Percentiles rank a stretch among this genome's conserved stretches.
Conservation (phyloP, 2,113 vertebrate genomes). For the Tetrao urogallus region DNA sequence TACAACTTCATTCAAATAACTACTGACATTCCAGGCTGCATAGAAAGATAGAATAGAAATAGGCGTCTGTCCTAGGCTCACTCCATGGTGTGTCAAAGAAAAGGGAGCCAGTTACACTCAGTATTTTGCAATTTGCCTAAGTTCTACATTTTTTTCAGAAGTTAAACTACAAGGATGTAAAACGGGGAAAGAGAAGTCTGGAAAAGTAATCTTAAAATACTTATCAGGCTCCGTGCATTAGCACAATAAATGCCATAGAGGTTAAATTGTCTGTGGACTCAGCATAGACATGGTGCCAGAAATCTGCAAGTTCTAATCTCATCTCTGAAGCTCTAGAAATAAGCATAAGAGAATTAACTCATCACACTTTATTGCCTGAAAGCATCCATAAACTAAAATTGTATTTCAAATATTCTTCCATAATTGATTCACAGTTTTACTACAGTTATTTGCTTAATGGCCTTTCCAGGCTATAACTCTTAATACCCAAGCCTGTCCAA, state of each 20-base stretch:
- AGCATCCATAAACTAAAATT: conserved; percentile 72
- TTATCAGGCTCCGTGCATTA: conserved; percentile 1
- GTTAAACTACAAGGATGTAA: conserved; percentile 28
- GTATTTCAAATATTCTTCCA: conserved; percentile 62
- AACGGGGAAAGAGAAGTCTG: conserved; percentile 3
- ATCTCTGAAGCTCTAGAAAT: conserved; percentile 70
- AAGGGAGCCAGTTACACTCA: conserved; percentile 43
- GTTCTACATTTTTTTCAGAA: conserved; percentile 47
- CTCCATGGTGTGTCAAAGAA: neutral
- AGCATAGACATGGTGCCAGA: conserved; percentile 25
- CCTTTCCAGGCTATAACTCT: conserved; percentile 50
- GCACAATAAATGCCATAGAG: neutral
- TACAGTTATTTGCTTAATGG: conserved; percentile 65
- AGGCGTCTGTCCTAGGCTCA: neutral
- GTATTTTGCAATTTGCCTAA: conserved; percentile 63
- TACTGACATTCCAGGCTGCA: neutral
- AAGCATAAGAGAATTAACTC: conserved; percentile 72
- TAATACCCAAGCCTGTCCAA: conserved; percentile 17
- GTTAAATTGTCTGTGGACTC: conserved; percentile 32
- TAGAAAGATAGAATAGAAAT: neutral
- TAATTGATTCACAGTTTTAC: conserved; percentile 63
- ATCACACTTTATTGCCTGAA: conserved; percentile 72
- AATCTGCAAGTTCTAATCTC: conserved; percentile 62
- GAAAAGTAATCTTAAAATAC: conserved; percentile 7
- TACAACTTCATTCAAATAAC: conserved; percentile 58